Percentiles rank a stretch among this genome's conserved stretches.
These are phyloP conservation scores for Nasonia longicornis DNA, from an alignment of 1,140 invertebrate genomes.

Conservation along the genomic window DNA sequence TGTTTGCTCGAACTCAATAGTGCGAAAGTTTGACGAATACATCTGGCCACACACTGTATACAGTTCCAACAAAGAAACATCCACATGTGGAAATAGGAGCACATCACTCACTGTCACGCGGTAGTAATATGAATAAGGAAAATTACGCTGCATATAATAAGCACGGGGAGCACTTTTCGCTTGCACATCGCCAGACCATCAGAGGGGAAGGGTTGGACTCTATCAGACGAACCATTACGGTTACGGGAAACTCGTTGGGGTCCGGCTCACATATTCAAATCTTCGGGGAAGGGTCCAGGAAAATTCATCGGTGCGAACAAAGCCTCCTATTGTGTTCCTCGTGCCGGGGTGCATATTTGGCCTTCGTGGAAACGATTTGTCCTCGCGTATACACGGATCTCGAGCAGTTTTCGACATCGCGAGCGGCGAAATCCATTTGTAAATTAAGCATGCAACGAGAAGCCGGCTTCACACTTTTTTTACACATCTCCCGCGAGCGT, in stretches of 20 bases:
- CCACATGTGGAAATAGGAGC: not conserved
- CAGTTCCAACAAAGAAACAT: not conserved
- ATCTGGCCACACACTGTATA: not conserved
- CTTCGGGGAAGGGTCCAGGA: slow-evolving; percentile 40
- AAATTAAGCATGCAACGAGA: slow-evolving; percentile 14
- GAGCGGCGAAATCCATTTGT: not conserved
- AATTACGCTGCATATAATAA: not conserved
- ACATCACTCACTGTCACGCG: not conserved
- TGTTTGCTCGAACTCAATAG: not conserved
- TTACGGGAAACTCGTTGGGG: slow-evolving; percentile 12
- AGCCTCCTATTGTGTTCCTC: slow-evolving; percentile 43
- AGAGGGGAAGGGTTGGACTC: slow-evolving; percentile 24
- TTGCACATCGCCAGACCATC: not conserved
- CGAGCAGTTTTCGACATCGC: not conserved
- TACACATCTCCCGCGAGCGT: not conserved
- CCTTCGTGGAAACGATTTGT: slow-evolving; percentile 43
- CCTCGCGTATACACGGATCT: slow-evolving; percentile 10
- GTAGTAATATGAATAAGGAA: slow-evolving; percentile 14
- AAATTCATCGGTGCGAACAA: slow-evolving; percentile 49
- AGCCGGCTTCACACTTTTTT: slow-evolving; percentile 9
- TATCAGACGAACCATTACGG: not conserved
- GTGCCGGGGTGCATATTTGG: slow-evolving; percentile 33
- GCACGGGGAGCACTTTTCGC: not conserved
- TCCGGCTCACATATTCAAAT: not conserved
- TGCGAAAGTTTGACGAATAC: not conserved